Evolutionary conservation across 53 echinoderm and acorn worm genomes (phyloP).

Genomic region (Henricia sp.): DNA sequence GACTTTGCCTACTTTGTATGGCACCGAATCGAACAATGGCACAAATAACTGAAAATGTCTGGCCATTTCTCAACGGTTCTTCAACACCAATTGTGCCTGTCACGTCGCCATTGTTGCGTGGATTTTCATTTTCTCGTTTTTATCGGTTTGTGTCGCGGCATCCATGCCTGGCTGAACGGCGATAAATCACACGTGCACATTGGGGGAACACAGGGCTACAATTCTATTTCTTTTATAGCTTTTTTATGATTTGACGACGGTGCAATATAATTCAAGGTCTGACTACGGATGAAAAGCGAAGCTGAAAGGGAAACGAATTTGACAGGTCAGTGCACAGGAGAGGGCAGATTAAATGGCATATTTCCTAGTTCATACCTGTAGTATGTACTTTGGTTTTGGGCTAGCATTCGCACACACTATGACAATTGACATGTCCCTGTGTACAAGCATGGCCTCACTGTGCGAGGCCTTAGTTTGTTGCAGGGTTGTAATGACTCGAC

Average conservation of each 20-base stretch:
- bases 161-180: background rate
- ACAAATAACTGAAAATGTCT: no score
- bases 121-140: conserved; percentile 46
- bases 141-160: background rate
- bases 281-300: background rate
- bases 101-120: conserved; percentile 31
- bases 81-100: conserved; percentile 19
- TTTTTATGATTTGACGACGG: background rate
- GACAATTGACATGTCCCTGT: no score
- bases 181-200: conserved; percentile 7
- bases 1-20: no score
- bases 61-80: no score
- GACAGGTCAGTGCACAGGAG: conserved; percentile 35
- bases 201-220: no score
- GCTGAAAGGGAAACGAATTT: conserved; percentile 35
- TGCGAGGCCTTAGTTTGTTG: no score
- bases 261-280: conserved; percentile 21
- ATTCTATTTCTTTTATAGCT: background rate
- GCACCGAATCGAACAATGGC: no score
- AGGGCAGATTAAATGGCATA: background rate
- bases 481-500: no score
- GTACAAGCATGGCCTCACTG: no score
- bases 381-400: no score
- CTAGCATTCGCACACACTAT: no score
- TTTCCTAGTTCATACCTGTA: no score